These are phyloP conservation scores for Pangasius djambal DNA, from an alignment of 2,797 vertebrate genomes.

Conservation along the genomic window DNA sequence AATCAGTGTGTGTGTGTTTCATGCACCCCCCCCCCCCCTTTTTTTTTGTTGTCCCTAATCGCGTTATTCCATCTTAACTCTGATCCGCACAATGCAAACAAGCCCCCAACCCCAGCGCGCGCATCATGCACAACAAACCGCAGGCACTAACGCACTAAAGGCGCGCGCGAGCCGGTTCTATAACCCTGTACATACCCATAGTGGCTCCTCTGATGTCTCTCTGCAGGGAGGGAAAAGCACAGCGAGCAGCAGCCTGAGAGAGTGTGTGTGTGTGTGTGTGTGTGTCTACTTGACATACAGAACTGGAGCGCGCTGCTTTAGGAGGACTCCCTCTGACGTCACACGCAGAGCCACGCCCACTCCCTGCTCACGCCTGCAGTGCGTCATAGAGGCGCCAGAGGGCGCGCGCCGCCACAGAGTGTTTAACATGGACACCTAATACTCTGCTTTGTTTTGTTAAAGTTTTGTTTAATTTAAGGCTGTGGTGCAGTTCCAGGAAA, in stretches of 20 bases:
- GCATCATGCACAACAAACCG: neutral
- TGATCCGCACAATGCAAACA: neutral
- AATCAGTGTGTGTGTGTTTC: neutral
- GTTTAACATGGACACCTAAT: neutral
- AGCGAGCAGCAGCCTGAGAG: neutral
- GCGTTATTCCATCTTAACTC: neutral
- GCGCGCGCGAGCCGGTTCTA: neutral
- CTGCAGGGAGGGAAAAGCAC: neutral
- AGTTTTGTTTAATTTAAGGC: too few species aligned
- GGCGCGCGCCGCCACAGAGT: neutral
- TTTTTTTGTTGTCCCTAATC: neutral
- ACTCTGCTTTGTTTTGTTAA: neutral
- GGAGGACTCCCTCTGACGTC: conserved; percentile 16
- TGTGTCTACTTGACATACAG: neutral
- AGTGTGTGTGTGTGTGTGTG: neutral
- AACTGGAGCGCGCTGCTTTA: neutral
- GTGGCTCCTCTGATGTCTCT: neutral
- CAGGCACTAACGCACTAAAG: too few species aligned
- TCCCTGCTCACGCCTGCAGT: neutral
- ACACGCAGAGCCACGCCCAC: neutral
- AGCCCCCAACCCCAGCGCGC: neutral
- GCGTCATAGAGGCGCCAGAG: neutral
- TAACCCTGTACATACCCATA: conserved; percentile 10
- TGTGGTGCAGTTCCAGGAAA: neutral
- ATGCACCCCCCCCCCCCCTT: too few species aligned